These are phyloP conservation scores for Orycteropus afer DNA, from an alignment of 2,113 vertebrate species.

Conservation along the genomic window DNA sequence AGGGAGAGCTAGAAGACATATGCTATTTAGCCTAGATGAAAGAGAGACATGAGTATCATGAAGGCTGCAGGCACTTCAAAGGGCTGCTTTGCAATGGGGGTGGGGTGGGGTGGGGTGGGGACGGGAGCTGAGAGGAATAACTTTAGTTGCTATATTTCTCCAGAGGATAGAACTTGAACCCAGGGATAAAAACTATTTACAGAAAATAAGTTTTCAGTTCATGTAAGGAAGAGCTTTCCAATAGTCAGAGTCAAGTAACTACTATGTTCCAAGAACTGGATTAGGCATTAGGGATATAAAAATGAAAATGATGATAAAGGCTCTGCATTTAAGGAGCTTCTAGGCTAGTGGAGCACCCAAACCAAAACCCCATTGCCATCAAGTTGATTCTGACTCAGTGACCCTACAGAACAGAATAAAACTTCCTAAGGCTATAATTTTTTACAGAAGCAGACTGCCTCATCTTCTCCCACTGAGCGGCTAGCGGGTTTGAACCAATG, in stretches of 20 bases:
- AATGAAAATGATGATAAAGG: not conserved
- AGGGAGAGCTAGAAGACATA: not conserved
- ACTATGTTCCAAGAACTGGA: not conserved
- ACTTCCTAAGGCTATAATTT: no score
- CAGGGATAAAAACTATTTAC: not conserved
- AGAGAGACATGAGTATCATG: not conserved
- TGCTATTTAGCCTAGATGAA: not conserved
- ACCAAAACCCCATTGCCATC: no score
- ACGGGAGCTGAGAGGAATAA: not conserved
- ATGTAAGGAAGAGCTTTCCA: not conserved
- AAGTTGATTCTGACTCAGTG: no score
- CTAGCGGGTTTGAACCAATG: no score
- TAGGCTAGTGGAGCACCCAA: not conserved
- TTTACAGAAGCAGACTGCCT: no score
- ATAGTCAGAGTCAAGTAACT: not conserved
- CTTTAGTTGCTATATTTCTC: not conserved
- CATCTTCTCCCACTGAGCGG: no score
- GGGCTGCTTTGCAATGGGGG: not conserved
- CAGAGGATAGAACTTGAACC: slow-evolving; percentile 29
- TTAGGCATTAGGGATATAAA: not conserved
- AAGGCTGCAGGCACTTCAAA: slow-evolving; percentile 11
- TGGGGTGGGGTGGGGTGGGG: not conserved
- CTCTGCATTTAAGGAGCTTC: not conserved
- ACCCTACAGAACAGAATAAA: no score
- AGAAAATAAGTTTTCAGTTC: slow-evolving; percentile 11